These are phyloP conservation scores for Melanotaenia parkinsoni DNA, from an alignment of 2,797 vertebrate genomes.

Conservation along the genomic window DNA sequence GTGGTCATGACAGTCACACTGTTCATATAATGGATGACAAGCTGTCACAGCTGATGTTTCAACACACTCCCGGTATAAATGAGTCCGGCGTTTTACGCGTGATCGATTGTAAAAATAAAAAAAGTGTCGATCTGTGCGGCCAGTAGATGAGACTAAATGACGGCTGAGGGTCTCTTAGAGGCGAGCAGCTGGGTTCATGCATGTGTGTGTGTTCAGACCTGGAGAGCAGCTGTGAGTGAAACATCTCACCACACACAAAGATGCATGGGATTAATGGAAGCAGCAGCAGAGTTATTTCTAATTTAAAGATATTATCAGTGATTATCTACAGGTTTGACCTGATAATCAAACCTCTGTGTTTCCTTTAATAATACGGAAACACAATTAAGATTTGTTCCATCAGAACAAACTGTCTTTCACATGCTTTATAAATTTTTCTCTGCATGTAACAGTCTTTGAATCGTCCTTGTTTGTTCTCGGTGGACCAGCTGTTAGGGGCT, in stretches of 20 bases:
- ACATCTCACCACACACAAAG: conserved; percentile 44
- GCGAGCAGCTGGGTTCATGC: conserved; percentile 64
- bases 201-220: conserved; percentile 30
- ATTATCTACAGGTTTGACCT: background rate
- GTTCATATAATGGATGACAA: conserved; percentile 25
- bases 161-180: conserved; percentile 82
- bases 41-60: conserved; percentile 35
- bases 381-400: background rate
- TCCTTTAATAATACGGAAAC: background rate
- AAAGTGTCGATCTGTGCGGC: conserved; percentile 79
- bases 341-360: background rate
- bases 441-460: conserved; percentile 46
- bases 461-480: conserved; percentile 31
- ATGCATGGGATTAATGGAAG: conserved; percentile 17
- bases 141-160: conserved; percentile 88
- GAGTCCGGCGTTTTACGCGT: conserved; percentile 43
- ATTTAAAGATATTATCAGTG: background rate
- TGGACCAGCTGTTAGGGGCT: conserved; percentile 61
- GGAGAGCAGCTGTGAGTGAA: conserved; percentile 59
- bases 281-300: background rate
- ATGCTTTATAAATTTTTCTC: conserved; percentile 19
- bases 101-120: conserved; percentile 83
- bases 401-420: conserved; percentile 1
- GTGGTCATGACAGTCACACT: conserved; percentile 40
- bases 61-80: conserved; percentile 4